Percentiles rank a stretch among this genome's conserved stretches.
Conservation (phyloP, 2,113 vertebrate species). For the pig (Sus scrofa) region DNA sequence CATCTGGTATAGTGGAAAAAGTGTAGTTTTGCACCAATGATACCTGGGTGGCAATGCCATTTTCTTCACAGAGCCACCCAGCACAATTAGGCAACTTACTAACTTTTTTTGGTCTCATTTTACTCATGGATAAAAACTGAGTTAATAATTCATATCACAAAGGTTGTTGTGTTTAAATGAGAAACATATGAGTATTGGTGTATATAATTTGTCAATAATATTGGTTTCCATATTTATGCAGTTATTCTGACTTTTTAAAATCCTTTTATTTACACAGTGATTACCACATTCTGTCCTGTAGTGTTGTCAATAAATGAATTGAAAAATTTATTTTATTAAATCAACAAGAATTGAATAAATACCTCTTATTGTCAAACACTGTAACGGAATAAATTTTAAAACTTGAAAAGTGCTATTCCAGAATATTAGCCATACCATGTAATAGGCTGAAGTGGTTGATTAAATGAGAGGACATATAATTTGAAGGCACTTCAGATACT, state of each 20-base stretch:
- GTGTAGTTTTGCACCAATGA: neutral
- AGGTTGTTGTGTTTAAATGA: neutral
- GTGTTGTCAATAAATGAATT: neutral
- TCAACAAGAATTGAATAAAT: neutral
- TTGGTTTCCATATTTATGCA: neutral
- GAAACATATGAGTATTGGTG: neutral
- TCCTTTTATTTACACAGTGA: neutral
- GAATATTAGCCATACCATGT: neutral
- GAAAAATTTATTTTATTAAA: slow-evolving; percentile 25
- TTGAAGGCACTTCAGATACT: neutral
- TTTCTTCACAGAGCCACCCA: neutral
- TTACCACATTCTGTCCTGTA: neutral
- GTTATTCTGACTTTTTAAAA: neutral
- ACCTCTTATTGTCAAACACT: neutral
- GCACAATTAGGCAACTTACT: neutral
- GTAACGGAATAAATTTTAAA: neutral
- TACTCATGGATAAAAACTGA: neutral
- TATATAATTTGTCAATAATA: neutral
- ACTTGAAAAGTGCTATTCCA: neutral
- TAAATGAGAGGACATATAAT: neutral
- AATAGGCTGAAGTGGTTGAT: neutral
- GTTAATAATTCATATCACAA: neutral
- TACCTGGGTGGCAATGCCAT: neutral
- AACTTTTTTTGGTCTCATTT: neutral
- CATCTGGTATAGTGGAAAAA: neutral